Evolutionary conservation across 2,113 vertebrate species (phyloP).

Genomic region (Perca fluviatilis): DNA sequence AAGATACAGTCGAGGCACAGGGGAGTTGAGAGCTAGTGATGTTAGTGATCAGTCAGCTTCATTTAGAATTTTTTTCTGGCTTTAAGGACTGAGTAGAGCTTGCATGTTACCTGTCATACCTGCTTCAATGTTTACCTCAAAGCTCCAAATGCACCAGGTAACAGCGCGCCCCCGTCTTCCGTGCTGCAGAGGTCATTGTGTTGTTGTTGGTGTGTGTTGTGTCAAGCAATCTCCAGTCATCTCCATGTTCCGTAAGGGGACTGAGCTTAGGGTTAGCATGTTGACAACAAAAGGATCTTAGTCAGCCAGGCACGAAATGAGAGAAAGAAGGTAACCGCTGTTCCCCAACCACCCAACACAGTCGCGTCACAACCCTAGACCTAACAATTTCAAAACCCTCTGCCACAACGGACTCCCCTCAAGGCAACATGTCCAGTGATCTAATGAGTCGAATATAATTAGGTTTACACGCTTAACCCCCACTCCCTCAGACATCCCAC

Average conservation of each 20-base stretch:
- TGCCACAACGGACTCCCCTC: slow-evolving; percentile 35
- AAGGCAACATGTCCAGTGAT: slow-evolving; percentile 49
- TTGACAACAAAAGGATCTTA: slow-evolving; percentile 79
- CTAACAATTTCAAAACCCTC: slow-evolving; percentile 13
- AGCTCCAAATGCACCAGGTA: slow-evolving; percentile 33
- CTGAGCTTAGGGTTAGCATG: slow-evolving; percentile 62
- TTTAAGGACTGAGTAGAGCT: slow-evolving; percentile 36
- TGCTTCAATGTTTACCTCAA: slow-evolving; percentile 32
- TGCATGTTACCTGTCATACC: slow-evolving; percentile 49
- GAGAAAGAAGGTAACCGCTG: slow-evolving; percentile 70
- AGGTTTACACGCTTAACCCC: slow-evolving; percentile 57
- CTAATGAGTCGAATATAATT: slow-evolving; percentile 66
- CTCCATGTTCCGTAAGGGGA: slow-evolving; percentile 32
- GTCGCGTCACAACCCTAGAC: not conserved
- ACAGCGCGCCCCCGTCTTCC: not conserved
- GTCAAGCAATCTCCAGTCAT: slow-evolving; percentile 36
- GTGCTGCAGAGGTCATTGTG: slow-evolving; percentile 44
- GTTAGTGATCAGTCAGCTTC: slow-evolving; percentile 57
- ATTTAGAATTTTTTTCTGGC: slow-evolving; percentile 40
- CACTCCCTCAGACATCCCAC: not conserved
- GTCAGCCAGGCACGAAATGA: slow-evolving; percentile 76
- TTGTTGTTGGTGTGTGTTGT: slow-evolving; percentile 8
- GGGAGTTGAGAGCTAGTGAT: slow-evolving; percentile 36
- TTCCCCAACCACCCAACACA: slow-evolving; percentile 34
- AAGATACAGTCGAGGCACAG: slow-evolving; percentile 18